A percentile compares a stretch with the other conserved stretches of the same genome.
Conservation (phyloP, 53 echinoderm and acorn worm species). For the Henricia sp. region DNA sequence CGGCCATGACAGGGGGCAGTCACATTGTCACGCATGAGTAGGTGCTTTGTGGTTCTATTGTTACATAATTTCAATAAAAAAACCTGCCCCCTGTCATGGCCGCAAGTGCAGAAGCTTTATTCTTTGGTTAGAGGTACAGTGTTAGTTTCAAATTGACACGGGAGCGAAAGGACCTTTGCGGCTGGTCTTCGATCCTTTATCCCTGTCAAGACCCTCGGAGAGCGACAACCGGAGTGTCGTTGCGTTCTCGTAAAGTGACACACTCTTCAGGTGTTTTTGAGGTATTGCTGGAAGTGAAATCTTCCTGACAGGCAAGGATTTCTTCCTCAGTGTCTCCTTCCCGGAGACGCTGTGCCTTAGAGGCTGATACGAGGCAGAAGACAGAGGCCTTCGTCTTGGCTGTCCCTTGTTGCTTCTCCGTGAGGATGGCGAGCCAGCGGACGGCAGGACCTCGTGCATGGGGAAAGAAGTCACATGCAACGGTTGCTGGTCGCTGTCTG, state of each 20-base stretch:
- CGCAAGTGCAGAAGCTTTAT: no score
- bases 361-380: constrained; percentile 55
- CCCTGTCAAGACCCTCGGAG: constrained; percentile 38
- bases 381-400: constrained; percentile 8
- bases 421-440: no score
- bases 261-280: constrained; percentile 9
- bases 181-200: neutral
- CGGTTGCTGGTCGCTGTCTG: constrained; percentile 37
- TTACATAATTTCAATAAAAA: no score
- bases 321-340: neutral
- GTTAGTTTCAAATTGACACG: constrained; percentile 26
- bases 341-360: constrained; percentile 6
- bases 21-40: no score
- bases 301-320: constrained; percentile 16
- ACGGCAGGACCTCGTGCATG: no score
- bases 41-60: no score
- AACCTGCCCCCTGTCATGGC: no score
- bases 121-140: no score
- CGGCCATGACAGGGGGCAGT: no score
- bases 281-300: constrained; percentile 18
- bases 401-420: neutral
- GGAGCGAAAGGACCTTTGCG: constrained; percentile 33
- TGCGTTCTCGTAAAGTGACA: constrained; percentile 62
- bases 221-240: constrained; percentile 35
- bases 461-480: constrained; percentile 19